Percentiles rank a stretch among this genome's conserved stretches.
phyloP scores from a whole-genome alignment of 2,888 invertebrate genomes.

The Rambutsinella grinnellia region DNA sequence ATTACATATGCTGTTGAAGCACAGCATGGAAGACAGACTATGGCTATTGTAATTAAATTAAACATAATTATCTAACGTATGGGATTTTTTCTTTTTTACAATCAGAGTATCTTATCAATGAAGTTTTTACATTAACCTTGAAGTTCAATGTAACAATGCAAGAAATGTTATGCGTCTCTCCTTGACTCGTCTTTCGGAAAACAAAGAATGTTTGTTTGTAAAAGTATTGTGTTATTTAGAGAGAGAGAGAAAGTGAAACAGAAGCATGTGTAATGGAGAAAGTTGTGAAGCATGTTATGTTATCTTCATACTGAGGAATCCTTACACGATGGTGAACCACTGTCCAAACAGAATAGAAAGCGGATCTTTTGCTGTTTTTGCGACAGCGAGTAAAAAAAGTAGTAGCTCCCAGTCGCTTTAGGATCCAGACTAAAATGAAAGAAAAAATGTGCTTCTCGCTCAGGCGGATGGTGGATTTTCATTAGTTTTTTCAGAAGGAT shows the following conservation, averaged over 20 bases:
- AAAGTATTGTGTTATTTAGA: not conserved
- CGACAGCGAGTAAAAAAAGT: not conserved
- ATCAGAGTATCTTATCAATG: too few species aligned
- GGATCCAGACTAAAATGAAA: too few species aligned
- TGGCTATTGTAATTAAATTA: too few species aligned
- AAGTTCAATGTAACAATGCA: too few species aligned
- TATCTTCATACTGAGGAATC: not conserved
- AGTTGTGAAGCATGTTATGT: not conserved
- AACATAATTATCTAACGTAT: too few species aligned
- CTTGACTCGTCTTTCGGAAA: too few species aligned
- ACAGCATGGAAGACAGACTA: too few species aligned
- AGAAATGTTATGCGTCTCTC: too few species aligned
- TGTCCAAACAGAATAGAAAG: not conserved
- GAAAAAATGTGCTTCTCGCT: slow-evolving; percentile 18
- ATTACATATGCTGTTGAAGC: too few species aligned
- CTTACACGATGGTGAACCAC: not conserved
- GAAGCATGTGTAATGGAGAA: not conserved
- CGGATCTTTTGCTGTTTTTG: not conserved
- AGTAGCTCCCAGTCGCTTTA: too few species aligned
- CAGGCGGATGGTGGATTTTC: slow-evolving; percentile 34
- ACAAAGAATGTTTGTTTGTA: not conserved
- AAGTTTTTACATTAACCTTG: too few species aligned
- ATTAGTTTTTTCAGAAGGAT: slow-evolving; percentile 46
- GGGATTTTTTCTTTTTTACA: too few species aligned
- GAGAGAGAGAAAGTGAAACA: not conserved